Evolutionary conservation across 2,888 invertebrate species (phyloP).

Genomic region (Crematogaster levior): DNA sequence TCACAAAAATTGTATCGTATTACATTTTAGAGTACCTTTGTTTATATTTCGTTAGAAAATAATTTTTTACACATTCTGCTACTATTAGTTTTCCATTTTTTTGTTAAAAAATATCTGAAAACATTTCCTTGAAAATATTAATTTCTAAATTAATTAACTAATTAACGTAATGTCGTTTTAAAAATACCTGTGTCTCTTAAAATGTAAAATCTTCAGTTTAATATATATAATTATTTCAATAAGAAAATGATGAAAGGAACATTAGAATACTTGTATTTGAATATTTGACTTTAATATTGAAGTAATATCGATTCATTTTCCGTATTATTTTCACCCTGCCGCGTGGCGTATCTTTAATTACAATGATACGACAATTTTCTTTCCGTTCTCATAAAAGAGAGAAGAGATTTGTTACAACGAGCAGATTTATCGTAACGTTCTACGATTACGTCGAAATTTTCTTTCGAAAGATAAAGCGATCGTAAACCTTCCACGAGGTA

Average conservation of each 20-base stretch:
- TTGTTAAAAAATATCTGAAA: not conserved
- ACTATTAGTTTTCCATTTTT: not conserved
- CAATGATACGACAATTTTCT: not conserved
- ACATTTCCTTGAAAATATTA: not conserved
- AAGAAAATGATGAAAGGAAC: not conserved
- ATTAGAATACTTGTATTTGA: not conserved
- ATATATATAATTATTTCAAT: not conserved
- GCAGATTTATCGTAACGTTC: constrained; percentile 39
- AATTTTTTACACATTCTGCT: not conserved
- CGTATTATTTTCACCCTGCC: not conserved
- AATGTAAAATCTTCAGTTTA: not conserved
- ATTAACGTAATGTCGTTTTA: not conserved
- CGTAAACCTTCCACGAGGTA: constrained; percentile 35
- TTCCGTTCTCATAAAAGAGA: constrained; percentile 19
- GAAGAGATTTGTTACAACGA: not conserved
- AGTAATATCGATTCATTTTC: not conserved
- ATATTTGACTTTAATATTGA: not conserved
- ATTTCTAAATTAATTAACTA: not conserved
- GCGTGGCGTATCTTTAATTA: not conserved
- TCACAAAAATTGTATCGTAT: not conserved
- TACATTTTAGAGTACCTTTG: not conserved
- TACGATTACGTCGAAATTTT: constrained; percentile 44
- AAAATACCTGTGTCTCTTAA: not conserved
- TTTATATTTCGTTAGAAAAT: not conserved
- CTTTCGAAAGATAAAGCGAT: constrained; percentile 28